Percentiles rank a stretch among this genome's conserved stretches.
phyloP scores from a whole-genome alignment of 2,113 vertebrate genomes.

The Campylorhamphus procurvoides region DNA sequence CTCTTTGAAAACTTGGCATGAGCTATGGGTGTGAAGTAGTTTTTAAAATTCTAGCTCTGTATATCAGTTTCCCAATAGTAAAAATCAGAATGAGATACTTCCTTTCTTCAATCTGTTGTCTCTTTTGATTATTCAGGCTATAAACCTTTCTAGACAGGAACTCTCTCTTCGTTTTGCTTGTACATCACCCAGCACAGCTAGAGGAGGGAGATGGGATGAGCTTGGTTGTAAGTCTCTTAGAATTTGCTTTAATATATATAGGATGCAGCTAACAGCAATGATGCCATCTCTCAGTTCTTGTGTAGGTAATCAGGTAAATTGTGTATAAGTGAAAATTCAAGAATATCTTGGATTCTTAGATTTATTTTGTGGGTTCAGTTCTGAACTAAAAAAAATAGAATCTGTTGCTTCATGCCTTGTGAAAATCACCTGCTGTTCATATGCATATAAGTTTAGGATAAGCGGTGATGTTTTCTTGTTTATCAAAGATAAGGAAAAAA shows the following conservation, averaged over 20 bases:
- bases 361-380: background rate
- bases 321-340: background rate
- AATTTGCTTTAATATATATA: background rate
- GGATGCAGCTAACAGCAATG: background rate
- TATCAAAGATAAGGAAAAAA: background rate
- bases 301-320: constrained; percentile 16
- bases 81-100: constrained; percentile 40
- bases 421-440: background rate
- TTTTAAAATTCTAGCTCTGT: constrained; percentile 28
- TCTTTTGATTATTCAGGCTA: constrained; percentile 29
- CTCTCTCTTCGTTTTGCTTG: constrained; percentile 31
- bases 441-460: background rate
- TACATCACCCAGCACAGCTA: background rate
- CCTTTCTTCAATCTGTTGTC: constrained; percentile 41
- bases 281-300: background rate
- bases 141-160: constrained; percentile 30
- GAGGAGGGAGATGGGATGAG: background rate
- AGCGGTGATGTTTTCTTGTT: background rate
- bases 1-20: background rate
- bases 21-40: background rate
- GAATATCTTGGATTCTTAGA: background rate
- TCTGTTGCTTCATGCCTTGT: background rate
- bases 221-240: constrained; percentile 8
- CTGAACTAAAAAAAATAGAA: background rate
- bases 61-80: constrained; percentile 26